Conservation (phyloP, 64 coral and sea anemone species). For the Dendronephthya gigantea region DNA sequence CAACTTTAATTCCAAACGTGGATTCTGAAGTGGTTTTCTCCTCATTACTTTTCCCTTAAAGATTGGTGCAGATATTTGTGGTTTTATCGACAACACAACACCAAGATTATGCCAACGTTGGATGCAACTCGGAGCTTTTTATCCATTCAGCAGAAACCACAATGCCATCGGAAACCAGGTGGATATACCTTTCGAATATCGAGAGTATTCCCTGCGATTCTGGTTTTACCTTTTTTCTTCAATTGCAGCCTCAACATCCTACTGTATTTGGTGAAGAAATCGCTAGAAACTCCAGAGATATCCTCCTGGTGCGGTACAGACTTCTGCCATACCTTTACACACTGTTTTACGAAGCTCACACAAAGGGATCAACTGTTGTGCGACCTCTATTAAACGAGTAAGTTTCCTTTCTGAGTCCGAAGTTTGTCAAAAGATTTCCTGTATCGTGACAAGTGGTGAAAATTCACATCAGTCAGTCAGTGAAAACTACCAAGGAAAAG, state of each 20-base stretch:
- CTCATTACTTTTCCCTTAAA: neutral
- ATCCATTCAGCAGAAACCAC: constrained; percentile 90
- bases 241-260: constrained; percentile 68
- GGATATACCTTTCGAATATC: neutral
- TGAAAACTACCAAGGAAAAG: too few species aligned
- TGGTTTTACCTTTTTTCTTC: neutral
- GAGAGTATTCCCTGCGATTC: neutral
- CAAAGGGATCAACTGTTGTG: constrained; percentile 55
- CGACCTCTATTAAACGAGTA: constrained; percentile 71
- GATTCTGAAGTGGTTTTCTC: neutral
- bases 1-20: too few species aligned
- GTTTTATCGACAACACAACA: constrained; percentile 56
- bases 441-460: too few species aligned
- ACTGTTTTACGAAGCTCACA: constrained; percentile 60
- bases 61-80: constrained; percentile 90
- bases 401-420: neutral
- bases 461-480: too few species aligned
- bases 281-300: constrained; percentile 43
- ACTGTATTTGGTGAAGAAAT: constrained; percentile 49
- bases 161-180: constrained; percentile 79
- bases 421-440: too few species aligned
- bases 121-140: constrained; percentile 92
- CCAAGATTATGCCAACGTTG: constrained; percentile 55
- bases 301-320: constrained; percentile 51
- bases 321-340: constrained; percentile 85